Conservation (phyloP, 2,888 invertebrate genomes). For the Torymus texanus region DNA sequence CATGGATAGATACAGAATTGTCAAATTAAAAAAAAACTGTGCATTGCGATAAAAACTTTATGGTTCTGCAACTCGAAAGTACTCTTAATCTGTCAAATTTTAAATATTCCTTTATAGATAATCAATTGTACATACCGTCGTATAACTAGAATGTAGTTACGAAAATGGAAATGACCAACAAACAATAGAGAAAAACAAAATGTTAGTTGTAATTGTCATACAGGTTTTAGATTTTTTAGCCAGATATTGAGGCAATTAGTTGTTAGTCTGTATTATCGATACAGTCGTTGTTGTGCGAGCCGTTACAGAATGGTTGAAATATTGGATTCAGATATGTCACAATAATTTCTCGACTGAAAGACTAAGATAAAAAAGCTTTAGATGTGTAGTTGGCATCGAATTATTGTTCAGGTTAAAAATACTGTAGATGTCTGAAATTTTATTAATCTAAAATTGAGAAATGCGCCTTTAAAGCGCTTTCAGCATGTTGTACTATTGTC, state of each 20-base stretch:
- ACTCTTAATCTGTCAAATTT: slow-evolving; percentile 49
- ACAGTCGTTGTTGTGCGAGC: slow-evolving; percentile 51
- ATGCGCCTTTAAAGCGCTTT: slow-evolving; percentile 36
- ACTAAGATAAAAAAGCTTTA: slow-evolving; percentile 52
- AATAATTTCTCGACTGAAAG: slow-evolving; percentile 53
- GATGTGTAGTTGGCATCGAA: slow-evolving; percentile 51
- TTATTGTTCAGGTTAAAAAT: slow-evolving; percentile 51
- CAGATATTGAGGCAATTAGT: slow-evolving; percentile 53
- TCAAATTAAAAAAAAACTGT: slow-evolving; percentile 42
- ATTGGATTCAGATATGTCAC: slow-evolving; percentile 41
- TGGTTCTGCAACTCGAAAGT: slow-evolving; percentile 53
- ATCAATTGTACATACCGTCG: slow-evolving; percentile 47
- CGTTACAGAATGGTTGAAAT: slow-evolving; percentile 44
- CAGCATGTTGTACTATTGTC: slow-evolving; percentile 43
- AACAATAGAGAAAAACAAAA: slow-evolving; percentile 41
- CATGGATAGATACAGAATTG: slow-evolving; percentile 28
- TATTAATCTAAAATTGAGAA: slow-evolving; percentile 39
- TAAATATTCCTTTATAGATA: slow-evolving; percentile 46
- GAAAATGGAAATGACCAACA: slow-evolving; percentile 48
- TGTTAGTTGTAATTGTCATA: slow-evolving; percentile 45
- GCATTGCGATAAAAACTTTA: slow-evolving; percentile 50
- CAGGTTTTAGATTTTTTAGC: slow-evolving; percentile 51
- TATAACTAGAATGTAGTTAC: slow-evolving; percentile 45
- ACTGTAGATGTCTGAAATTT: slow-evolving; percentile 47
- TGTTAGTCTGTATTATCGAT: slow-evolving; percentile 54